Percentiles rank a stretch among this genome's conserved stretches.
phyloP scores from a whole-genome alignment of 53 echinoderm and acorn worm species.

The Echinometra lucunter region DNA sequence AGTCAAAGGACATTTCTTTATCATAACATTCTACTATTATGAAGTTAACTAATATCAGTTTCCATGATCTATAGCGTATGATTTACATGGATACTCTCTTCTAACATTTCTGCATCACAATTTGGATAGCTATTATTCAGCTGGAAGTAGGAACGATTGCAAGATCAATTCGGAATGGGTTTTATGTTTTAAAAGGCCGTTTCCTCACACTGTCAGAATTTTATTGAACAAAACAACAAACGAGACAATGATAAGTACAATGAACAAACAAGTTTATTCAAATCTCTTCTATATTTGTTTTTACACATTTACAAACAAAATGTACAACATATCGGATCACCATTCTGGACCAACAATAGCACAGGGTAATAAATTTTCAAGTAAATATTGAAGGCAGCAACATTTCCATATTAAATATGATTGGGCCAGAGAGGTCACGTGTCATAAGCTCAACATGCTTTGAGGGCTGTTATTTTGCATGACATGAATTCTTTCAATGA shows the following conservation, averaged over 20 bases:
- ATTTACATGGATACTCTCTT: too few species aligned
- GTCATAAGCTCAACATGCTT: not conserved
- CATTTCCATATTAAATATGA: not conserved
- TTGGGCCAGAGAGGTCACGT: not conserved
- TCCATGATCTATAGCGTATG: too few species aligned
- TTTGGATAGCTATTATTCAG: too few species aligned
- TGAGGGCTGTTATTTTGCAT: too few species aligned
- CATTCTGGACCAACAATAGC: not conserved
- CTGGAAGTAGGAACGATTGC: too few species aligned
- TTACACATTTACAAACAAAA: conserved; percentile 27
- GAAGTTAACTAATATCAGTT: too few species aligned
- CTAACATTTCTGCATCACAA: too few species aligned
- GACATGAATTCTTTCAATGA: too few species aligned
- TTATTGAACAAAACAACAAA: not conserved
- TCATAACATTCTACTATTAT: too few species aligned
- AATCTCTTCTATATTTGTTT: conserved; percentile 32
- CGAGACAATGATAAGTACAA: not conserved
- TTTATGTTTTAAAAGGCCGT: not conserved
- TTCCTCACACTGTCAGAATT: not conserved
- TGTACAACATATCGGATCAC: not conserved
- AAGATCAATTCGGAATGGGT: not conserved
- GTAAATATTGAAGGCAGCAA: not conserved
- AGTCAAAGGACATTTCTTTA: too few species aligned
- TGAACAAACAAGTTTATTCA: not conserved
- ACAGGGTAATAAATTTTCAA: not conserved